Conservation (phyloP, 2,113 vertebrate genomes). For the Sterrhoptilus dennistouni region DNA sequence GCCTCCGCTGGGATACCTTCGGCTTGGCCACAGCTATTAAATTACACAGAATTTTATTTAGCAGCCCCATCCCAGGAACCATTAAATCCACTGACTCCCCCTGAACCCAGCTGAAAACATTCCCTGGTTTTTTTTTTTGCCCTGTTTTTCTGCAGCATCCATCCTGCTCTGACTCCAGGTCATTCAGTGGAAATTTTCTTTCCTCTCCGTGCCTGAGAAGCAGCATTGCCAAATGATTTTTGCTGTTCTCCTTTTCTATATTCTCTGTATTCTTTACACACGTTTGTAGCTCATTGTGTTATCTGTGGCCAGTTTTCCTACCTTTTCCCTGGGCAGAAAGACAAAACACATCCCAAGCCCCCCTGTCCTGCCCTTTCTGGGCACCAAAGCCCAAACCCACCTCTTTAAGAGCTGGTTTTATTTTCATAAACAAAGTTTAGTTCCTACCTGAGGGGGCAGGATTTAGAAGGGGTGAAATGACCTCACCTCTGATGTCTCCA, state of each 20-base stretch:
- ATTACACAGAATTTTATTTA: not conserved
- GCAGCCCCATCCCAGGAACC: not conserved
- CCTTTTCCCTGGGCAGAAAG: not conserved
- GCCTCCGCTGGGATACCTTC: not conserved
- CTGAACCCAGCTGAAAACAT: not conserved
- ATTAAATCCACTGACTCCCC: not conserved
- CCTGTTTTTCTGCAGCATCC: not conserved
- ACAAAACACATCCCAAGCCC: not conserved
- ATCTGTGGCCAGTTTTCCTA: not conserved
- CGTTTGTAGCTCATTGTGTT: not conserved
- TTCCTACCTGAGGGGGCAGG: not conserved
- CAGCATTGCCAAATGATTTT: not conserved
- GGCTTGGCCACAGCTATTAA: not conserved
- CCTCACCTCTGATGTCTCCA: not conserved
- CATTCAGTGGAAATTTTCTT: not conserved
- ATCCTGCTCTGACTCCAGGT: not conserved
- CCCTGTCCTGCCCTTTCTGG: not conserved
- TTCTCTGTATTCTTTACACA: too few species aligned
- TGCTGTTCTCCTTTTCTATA: not conserved
- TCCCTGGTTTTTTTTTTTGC: not conserved
- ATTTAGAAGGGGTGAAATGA: not conserved
- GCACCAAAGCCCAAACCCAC: not conserved
- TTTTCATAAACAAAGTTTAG: not conserved
- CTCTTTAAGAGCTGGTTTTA: fast-evolving
- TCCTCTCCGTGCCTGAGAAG: not conserved